Evolutionary conservation across 1,140 invertebrate genomes (phyloP).

Genomic region (Xylocopa sonorina): DNA sequence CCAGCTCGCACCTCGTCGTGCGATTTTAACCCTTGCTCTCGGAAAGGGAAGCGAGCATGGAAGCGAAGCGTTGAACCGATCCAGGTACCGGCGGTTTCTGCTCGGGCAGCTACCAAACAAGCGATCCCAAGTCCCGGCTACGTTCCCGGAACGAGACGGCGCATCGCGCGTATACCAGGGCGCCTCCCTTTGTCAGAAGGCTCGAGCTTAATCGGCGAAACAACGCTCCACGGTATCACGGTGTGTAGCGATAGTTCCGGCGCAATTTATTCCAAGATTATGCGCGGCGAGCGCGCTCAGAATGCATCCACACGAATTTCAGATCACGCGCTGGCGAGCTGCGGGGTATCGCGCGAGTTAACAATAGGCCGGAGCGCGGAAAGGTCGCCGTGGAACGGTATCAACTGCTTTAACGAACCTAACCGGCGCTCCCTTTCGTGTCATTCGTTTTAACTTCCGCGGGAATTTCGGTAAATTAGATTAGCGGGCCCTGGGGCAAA

Average conservation of each 20-base stretch:
- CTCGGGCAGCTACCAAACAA: constrained; percentile 38
- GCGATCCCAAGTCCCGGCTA: constrained; percentile 26
- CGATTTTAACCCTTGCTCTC: background rate
- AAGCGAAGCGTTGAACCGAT: constrained; percentile 5
- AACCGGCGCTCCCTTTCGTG: no score
- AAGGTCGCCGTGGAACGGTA: background rate
- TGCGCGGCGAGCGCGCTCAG: background rate
- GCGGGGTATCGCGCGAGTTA: background rate
- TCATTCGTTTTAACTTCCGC: no score
- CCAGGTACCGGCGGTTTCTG: constrained; percentile 28
- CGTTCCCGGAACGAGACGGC: constrained; percentile 1
- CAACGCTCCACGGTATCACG: background rate
- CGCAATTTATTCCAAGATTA: constrained; percentile 41
- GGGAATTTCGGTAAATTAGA: no score
- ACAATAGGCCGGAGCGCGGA: background rate
- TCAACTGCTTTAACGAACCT: background rate
- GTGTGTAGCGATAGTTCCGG: background rate
- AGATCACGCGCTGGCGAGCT: background rate
- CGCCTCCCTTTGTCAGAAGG: constrained; percentile 28
- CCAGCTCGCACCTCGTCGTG: no score
- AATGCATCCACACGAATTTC: constrained; percentile 12
- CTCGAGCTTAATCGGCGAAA: constrained; percentile 15
- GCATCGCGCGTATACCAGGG: background rate
- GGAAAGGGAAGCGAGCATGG: background rate
- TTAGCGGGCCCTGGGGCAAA: no score